A percentile compares a stretch with the other conserved stretches of the same genome.
Evolutionary conservation across 2,888 invertebrate genomes (phyloP).

Genomic region (Onchidella celtica): DNA sequence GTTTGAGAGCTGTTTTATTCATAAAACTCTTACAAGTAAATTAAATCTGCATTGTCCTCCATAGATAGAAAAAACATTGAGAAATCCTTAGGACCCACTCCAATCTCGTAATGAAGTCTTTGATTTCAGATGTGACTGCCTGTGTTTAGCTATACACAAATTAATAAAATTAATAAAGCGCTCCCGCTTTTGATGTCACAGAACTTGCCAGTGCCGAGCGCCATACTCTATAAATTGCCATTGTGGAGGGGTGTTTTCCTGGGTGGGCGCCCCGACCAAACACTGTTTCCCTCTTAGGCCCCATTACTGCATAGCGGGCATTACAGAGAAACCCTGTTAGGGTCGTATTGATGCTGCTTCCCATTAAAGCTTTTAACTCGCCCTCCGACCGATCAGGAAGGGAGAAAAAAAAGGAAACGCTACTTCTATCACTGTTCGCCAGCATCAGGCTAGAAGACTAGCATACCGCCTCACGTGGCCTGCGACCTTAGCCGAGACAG

Average conservation of each 20-base stretch:
- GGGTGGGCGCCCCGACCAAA: conserved; percentile 29
- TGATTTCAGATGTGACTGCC: too few species aligned
- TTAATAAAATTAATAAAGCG: too few species aligned
- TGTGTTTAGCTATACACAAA: too few species aligned
- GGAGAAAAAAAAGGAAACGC: neutral
- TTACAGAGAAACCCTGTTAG: conserved; percentile 49
- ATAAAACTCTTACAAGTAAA: too few species aligned
- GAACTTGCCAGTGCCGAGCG: neutral
- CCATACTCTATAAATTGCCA: neutral
- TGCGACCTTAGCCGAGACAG: neutral
- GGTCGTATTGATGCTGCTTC: conserved; percentile 42
- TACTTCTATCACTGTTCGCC: neutral
- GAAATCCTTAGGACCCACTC: too few species aligned
- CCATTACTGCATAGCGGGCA: conserved; percentile 34
- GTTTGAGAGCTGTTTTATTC: too few species aligned
- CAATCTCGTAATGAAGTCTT: too few species aligned
- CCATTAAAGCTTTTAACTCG: conserved; percentile 44
- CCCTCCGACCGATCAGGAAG: conserved; percentile 8
- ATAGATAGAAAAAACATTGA: too few species aligned
- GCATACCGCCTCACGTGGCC: neutral
- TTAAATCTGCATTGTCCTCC: too few species aligned
- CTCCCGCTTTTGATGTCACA: neutral
- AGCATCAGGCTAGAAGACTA: neutral
- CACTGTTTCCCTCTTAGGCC: conserved; percentile 42
- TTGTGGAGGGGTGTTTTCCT: neutral